Conservation (phyloP, 2,113 vertebrate species). For the Gnathonemus longibarbis region DNA sequence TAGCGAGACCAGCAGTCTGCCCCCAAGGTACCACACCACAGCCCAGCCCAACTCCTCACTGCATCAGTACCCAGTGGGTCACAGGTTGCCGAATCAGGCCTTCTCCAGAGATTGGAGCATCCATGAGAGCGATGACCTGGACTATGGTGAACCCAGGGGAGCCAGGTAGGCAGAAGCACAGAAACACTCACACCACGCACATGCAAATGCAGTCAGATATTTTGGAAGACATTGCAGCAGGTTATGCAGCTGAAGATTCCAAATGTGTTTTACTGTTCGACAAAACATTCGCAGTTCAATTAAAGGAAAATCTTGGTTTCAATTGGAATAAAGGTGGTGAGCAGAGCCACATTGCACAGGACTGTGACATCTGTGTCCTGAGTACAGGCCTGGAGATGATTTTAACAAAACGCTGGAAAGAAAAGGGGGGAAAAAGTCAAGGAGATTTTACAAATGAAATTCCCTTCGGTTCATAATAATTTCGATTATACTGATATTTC, state of each 20-base stretch:
- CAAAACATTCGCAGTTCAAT: not conserved
- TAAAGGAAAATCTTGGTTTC: not conserved
- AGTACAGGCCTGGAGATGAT: not conserved
- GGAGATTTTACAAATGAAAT: not conserved
- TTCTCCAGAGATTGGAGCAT: slow-evolving; percentile 51
- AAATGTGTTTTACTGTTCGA: not conserved
- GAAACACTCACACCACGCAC: not conserved
- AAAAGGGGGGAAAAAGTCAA: not conserved
- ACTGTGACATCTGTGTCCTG: not conserved
- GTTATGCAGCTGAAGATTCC: not conserved
- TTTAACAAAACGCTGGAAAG: not conserved
- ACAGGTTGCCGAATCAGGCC: slow-evolving; percentile 64
- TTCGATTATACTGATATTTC: not conserved
- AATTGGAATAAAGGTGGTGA: not conserved
- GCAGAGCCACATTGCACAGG: not conserved
- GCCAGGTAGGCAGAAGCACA: slow-evolving; percentile 63
- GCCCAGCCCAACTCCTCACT: slow-evolving; percentile 79
- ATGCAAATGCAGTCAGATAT: not conserved
- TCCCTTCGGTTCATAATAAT: not conserved
- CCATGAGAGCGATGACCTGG: slow-evolving; percentile 51
- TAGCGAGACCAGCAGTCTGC: slow-evolving; percentile 78
- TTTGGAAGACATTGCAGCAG: not conserved
- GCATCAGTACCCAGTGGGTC: slow-evolving; percentile 76
- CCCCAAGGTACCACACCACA: slow-evolving; percentile 75
- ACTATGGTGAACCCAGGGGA: slow-evolving; percentile 62